Conservation (phyloP, 2,113 vertebrate species). For the Nothocercus julius region DNA sequence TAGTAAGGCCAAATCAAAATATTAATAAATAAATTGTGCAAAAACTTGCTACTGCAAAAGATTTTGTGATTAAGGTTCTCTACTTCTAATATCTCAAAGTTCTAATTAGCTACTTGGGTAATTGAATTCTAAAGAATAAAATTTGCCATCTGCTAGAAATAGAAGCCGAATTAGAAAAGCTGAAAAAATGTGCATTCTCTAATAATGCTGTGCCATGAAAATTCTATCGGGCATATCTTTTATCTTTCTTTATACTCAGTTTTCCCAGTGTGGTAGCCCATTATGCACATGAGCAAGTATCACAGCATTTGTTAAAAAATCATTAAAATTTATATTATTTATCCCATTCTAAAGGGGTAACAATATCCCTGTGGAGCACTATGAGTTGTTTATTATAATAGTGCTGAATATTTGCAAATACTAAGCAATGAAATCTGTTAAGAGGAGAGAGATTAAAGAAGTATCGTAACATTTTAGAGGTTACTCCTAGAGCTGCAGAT, state of each 20-base stretch:
- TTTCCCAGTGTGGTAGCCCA: background rate
- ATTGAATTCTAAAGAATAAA: constrained; percentile 63
- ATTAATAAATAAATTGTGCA: background rate
- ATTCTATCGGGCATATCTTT: constrained; percentile 7
- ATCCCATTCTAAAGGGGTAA: background rate
- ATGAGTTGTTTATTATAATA: background rate
- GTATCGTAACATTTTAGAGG: background rate
- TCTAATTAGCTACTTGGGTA: constrained; percentile 40
- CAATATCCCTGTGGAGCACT: background rate
- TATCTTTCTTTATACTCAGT: background rate
- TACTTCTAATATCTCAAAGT: constrained; percentile 21
- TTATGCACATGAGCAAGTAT: background rate
- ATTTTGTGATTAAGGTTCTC: background rate
- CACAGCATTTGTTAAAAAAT: constrained; percentile 21
- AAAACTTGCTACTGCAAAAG: background rate
- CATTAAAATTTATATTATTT: constrained; percentile 31
- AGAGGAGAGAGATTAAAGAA: background rate
- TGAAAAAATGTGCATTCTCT: background rate
- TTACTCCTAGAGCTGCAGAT: background rate
- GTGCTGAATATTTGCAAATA: background rate
- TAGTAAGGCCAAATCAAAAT: background rate
- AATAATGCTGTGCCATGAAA: constrained; percentile 32
- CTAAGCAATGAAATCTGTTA: background rate
- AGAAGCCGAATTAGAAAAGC: constrained; percentile 5
- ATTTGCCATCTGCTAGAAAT: constrained; percentile 63